A percentile compares a stretch with the other conserved stretches of the same genome.
Conservation (phyloP, 2,797 vertebrate species). For the Anisognathus igniventris region DNA sequence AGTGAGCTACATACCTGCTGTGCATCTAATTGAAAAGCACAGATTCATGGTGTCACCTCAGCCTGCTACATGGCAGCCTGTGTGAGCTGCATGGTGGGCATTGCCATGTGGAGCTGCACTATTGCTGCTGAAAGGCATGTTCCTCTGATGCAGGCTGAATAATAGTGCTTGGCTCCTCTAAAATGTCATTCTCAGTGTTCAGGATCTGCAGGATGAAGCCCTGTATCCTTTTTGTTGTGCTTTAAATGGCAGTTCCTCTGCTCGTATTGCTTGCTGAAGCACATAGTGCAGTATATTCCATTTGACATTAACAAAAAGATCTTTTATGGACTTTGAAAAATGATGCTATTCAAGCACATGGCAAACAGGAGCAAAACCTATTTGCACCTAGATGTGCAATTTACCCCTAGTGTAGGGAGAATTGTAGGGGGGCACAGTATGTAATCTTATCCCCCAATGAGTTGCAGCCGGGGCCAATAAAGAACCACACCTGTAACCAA, state of each 20-base stretch:
- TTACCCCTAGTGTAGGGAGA: no score
- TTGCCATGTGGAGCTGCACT: not conserved
- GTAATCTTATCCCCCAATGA: no score
- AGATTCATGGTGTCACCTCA: not conserved
- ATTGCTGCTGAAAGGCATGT: not conserved
- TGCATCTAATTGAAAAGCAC: not conserved
- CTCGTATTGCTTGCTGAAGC: not conserved
- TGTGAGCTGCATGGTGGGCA: not conserved
- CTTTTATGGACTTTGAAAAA: not conserved
- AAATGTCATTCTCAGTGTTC: not conserved
- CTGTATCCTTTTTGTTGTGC: not conserved
- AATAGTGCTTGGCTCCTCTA: not conserved
- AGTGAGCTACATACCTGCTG: not conserved
- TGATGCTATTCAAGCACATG: not conserved
- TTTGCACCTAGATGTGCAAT: not conserved
- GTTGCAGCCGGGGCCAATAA: no score
- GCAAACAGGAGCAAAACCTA: not conserved
- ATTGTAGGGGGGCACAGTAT: no score
- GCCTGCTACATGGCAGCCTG: not conserved
- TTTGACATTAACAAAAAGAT: not conserved
- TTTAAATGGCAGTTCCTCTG: not conserved
- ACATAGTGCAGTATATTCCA: not conserved
- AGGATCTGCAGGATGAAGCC: not conserved
- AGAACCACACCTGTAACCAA: no score
- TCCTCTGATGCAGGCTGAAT: not conserved